Evolutionary conservation across 2,797 vertebrate species (phyloP), one percentile per base, ranked within the genome.

Genomic region (Acanthopagrus latus): DNA sequence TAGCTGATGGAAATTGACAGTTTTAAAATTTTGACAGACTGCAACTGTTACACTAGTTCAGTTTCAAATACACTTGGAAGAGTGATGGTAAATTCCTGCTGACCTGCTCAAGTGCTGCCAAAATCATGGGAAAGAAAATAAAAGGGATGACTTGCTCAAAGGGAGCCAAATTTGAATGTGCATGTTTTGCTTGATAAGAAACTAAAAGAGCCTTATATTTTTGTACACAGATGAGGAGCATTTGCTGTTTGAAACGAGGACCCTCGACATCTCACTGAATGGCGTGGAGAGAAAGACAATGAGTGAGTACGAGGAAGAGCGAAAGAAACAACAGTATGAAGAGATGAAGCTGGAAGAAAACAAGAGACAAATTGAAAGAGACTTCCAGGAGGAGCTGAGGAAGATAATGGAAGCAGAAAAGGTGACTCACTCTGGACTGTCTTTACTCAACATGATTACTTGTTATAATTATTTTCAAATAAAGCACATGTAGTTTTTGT

Each of bases 361-460:
- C 73, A 94, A 81, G 69, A 65, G 84, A 68, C 83, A 47, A 54
- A 86, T 63, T 84, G 91, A 95, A 59, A 86, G 86, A 63, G 89
- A 95, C 55, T 96, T 97, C 87, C 93, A 96, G 73, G 71, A 92
- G 85, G 95, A 97, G 90, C 93, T 95, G 76, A 92, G 84, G 70
- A 94, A 62, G 76, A 86, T 94, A 21, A 85, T 84, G 33, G 80
- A 86, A 46, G 63, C 59, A 11, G 88, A 87, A 57, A 81, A 82
- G 90, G 95, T 95, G 76, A 89, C 62, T 67, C 56, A 13, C 27
- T 63, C 12, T 11, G 18, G 0, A 58, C 25, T 21, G 12, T 8
- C 17, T 64, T 14, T 48, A 41, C 17, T n/a, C 9, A 23, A 14
- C n/a, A 50, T 33, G 14, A 7, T 29, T 27, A 33, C 14, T 25